Percentiles rank a stretch among this genome's conserved stretches.
phyloP scores from a whole-genome alignment of 2,797 vertebrate species.

The Sebastes reedi region DNA sequence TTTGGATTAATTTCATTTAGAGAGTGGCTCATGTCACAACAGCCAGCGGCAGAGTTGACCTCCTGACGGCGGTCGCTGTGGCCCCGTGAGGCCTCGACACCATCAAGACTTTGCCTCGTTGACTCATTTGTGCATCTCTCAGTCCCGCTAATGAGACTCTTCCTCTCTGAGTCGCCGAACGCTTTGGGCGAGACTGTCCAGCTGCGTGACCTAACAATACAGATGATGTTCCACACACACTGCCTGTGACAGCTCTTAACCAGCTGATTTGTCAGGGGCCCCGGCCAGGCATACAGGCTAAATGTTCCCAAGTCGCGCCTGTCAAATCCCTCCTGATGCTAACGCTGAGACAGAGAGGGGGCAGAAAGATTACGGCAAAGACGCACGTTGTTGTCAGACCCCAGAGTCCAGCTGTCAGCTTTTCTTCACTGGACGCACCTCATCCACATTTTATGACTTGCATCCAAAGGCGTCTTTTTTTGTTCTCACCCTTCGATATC shows the following conservation, averaged over 20 bases:
- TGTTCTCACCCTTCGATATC: slow-evolving; percentile 4
- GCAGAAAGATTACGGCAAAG: slow-evolving; percentile 67
- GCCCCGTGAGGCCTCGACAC: not conserved
- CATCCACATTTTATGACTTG: slow-evolving; percentile 25
- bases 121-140: slow-evolving; percentile 34
- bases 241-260: slow-evolving; percentile 63
- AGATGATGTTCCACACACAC: slow-evolving; percentile 10
- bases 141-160: slow-evolving; percentile 35
- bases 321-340: slow-evolving; percentile 56
- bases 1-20: not conserved
- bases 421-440: slow-evolving; percentile 18
- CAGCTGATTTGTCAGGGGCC: slow-evolving; percentile 76
- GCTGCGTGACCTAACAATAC: slow-evolving; percentile 40
- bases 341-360: slow-evolving; percentile 15
- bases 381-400: slow-evolving; percentile 37
- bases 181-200: slow-evolving; percentile 52
- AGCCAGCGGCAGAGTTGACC: slow-evolving; percentile 28
- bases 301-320: slow-evolving; percentile 53
- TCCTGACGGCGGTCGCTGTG: not conserved
- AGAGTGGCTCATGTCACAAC: slow-evolving; percentile 9
- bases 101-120: not conserved
- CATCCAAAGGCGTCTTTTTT: slow-evolving; percentile 17
- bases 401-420: slow-evolving; percentile 54
- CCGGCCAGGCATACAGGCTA: slow-evolving; percentile 48
- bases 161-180: not conserved